These are phyloP conservation scores for Cydia fagiglandana DNA, from an alignment of 1,140 invertebrate genomes.

Conservation along the genomic window DNA sequence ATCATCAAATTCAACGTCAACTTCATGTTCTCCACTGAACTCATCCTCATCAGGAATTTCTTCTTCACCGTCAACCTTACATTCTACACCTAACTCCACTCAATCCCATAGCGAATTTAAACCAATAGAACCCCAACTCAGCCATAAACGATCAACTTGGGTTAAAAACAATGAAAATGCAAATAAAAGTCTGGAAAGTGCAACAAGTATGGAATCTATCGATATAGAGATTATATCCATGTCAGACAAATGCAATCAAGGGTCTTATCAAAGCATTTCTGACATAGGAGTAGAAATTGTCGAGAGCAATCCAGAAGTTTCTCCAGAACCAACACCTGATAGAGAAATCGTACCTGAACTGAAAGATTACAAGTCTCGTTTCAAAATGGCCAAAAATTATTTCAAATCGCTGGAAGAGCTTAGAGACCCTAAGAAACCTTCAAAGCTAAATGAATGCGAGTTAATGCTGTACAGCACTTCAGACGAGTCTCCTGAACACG, in stretches of 20 bases:
- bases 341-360: slow-evolving; percentile 47
- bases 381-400: slow-evolving; percentile 71
- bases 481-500: slow-evolving; percentile 61
- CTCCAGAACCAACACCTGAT: slow-evolving; percentile 49
- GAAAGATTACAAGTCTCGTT: slow-evolving; percentile 72
- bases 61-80: slow-evolving; percentile 26
- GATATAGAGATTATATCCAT: slow-evolving; percentile 45
- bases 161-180: slow-evolving; percentile 15
- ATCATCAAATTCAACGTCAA: slow-evolving; percentile 11
- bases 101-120: neutral
- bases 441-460: slow-evolving; percentile 69
- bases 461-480: slow-evolving; percentile 53
- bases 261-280: slow-evolving; percentile 61
- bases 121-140: neutral
- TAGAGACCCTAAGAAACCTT: slow-evolving; percentile 54
- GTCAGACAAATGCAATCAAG: slow-evolving; percentile 46
- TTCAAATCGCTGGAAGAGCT: slow-evolving; percentile 75
- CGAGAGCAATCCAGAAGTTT: slow-evolving; percentile 53
- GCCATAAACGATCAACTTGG: slow-evolving; percentile 5
- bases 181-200: slow-evolving; percentile 39
- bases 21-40: slow-evolving; percentile 2
- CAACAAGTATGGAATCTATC: slow-evolving; percentile 41
- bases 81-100: slow-evolving; percentile 25
- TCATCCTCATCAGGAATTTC: slow-evolving; percentile 9
- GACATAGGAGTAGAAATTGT: slow-evolving; percentile 73